Base-by-base conservation (phyloP, 1,140 invertebrate species). In the Littorina saxatilis region DNA sequence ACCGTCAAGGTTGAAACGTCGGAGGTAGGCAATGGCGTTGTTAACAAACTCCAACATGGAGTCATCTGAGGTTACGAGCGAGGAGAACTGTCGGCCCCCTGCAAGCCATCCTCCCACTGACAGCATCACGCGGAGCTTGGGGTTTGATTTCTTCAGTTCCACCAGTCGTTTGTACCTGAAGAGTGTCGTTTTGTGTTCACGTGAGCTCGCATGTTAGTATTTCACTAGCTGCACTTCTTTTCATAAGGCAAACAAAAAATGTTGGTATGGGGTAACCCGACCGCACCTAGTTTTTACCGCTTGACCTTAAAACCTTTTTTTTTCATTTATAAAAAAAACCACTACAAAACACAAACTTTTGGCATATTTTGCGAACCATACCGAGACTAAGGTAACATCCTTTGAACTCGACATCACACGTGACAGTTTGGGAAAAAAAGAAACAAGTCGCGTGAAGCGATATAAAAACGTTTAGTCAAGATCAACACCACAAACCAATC, bases 71-170 rank as follows among this genome's bases (percentile, higher is more conserved):
- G 83, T 63, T 27, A 91, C 86, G 81, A 91, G 86, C 9, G 79
- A 63, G 9, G 85, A 85, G 82, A 91, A 93, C 82, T 96, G 94
- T 13, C 95, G 94, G 0, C 97, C 98, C 20, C 97, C 98, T 91
- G 98, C 97, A 89, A 98, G 98, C 98, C 98, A 99, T 0, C 98
- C 98, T 20, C 98, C 98, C 83, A 99, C 96, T 2, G 98, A 97
- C 79, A 99, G 93, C 92, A 99, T 93, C 0, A 97, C 97, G 92
- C 98, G 98, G 83, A 88, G 70, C 13, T 73, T 55, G 23, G 87
- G 85, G 52, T 84, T 85, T 3, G 43, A 43, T 23, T 50, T 61
- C 32, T 84, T 87, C 40, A 87, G 55, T 40, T 74, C 47, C 35
- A 81, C 79, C 47, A 84, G 68, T 39, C 80, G 66, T 20, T n/a